Percentiles rank a stretch among this genome's conserved stretches.
These are phyloP conservation scores for Papilio helenus DNA, from an alignment of 1,140 invertebrate genomes.

Conservation along the genomic window DNA sequence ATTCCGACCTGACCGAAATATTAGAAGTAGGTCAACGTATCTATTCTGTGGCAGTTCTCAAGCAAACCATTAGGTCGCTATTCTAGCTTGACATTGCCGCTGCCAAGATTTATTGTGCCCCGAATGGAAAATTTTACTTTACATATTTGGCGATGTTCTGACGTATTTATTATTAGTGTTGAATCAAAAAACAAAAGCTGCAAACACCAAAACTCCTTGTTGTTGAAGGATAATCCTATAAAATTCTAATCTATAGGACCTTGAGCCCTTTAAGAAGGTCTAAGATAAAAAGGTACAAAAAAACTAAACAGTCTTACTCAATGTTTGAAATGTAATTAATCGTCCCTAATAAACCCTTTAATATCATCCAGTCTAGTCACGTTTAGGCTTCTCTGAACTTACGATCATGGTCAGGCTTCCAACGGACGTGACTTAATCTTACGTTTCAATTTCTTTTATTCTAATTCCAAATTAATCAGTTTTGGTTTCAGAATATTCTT, in stretches of 20 bases:
- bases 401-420: not conserved
- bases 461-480: not conserved
- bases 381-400: not conserved
- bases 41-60: constrained; percentile 18
- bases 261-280: not conserved
- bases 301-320: not conserved
- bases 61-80: constrained; percentile 17
- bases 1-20: constrained; percentile 23
- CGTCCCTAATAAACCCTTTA: not conserved
- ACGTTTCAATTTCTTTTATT: constrained; percentile 5
- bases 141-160: not conserved
- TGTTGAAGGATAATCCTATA: too few relatives aligned
- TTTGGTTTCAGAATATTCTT: not conserved
- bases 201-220: not conserved
- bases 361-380: not conserved
- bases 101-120: constrained; percentile 20
- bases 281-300: not conserved
- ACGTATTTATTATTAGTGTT: not conserved
- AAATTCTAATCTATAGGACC: not conserved
- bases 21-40: constrained; percentile 20
- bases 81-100: constrained; percentile 21
- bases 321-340: not conserved
- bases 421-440: constrained; percentile 20
- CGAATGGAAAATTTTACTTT: constrained; percentile 14
- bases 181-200: not conserved